Base-by-base conservation (phyloP, 1,140 invertebrate species). In the Drosophila simulans region DNA sequence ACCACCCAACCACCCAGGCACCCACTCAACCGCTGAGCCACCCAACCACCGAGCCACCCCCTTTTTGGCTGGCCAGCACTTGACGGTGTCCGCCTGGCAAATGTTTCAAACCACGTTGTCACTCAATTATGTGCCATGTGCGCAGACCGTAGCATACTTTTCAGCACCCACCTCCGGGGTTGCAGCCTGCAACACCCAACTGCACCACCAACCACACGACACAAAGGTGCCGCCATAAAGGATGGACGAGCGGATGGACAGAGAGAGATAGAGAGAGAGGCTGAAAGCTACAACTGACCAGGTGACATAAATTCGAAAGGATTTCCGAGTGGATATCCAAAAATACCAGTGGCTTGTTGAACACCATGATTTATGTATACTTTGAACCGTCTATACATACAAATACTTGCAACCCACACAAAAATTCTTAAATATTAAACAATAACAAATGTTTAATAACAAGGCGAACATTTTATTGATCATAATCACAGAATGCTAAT, bases 51-150 rank as follows among this genome's bases (percentile, higher is more conserved):
- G 37, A 15, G 31, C 42, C 49, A 43, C 42, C 35, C 31, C 45
- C 59, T 17, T 31, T 35, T n/a, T 49, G 48, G 48, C 27, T 37
- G 31, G 52, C 49, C 42, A 68, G n/a, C 65, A 57, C 68, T 70
- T 57, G 64, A 70, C 64, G 39, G 59, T 78, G 80, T 84, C 76
- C 64, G 85, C 83, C 81, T 71, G 83, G 78, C 78, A 85, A 88
- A 85, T 85, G 74, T 77, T 74, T 76, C 74, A 69, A 60, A 88
- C 82, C 82, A 85, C 82, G 78, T 85, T 85, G 82, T 85, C 82
- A 85, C 82, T 85, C 83, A 85, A 85, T 85, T 85, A 85, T 85
- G 83, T 85, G 83, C 82, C 83, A 82, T 77, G 82, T 85, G 83
- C 60, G 81, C 78, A 64, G 69, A 58, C 63, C 78, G 66, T 82